phyloP scores from a whole-genome alignment of 2,888 invertebrate species.

The Drosophila recens region DNA sequence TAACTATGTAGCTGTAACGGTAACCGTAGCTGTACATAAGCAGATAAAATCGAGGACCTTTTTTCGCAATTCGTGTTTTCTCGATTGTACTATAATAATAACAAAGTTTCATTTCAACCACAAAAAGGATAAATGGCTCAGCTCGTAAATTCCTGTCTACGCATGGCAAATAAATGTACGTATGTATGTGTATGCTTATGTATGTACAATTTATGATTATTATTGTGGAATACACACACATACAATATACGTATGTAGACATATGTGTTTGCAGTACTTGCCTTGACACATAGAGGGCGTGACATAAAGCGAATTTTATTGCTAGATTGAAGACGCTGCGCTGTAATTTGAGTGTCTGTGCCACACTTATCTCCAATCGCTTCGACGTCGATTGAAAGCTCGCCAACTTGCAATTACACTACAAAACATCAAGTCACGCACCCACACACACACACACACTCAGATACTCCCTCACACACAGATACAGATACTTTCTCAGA shows the following conservation, averaged over 20 bases:
- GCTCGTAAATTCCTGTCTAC: constrained; percentile 56
- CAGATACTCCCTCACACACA: constrained; percentile 10
- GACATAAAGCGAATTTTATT: constrained; percentile 62
- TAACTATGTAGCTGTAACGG: constrained; percentile 13
- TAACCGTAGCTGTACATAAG: constrained; percentile 28
- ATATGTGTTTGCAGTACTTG: constrained; percentile 10
- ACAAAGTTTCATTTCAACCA: constrained; percentile 58
- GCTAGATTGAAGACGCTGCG: constrained; percentile 55
- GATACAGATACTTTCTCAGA: constrained; percentile 19
- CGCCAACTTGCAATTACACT: constrained; percentile 73
- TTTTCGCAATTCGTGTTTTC: constrained; percentile 58
- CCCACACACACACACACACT: constrained; percentile 26
- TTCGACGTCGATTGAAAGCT: constrained; percentile 47
- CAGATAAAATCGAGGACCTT: constrained; percentile 57
- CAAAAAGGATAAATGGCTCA: constrained; percentile 47
- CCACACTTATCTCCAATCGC: constrained; percentile 65
- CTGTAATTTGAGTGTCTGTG: constrained; percentile 74
- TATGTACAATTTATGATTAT: constrained; percentile 22
- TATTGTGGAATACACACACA: constrained; percentile 15
- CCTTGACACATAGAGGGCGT: constrained; percentile 57
- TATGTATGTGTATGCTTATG: constrained; percentile 18
- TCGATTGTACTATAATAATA: constrained; percentile 51
- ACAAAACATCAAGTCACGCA: constrained; percentile 54
- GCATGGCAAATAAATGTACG: constrained; percentile 32
- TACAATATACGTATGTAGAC: not conserved